Conservation (phyloP, 2,113 vertebrate genomes). For the Prolemur simus region DNA sequence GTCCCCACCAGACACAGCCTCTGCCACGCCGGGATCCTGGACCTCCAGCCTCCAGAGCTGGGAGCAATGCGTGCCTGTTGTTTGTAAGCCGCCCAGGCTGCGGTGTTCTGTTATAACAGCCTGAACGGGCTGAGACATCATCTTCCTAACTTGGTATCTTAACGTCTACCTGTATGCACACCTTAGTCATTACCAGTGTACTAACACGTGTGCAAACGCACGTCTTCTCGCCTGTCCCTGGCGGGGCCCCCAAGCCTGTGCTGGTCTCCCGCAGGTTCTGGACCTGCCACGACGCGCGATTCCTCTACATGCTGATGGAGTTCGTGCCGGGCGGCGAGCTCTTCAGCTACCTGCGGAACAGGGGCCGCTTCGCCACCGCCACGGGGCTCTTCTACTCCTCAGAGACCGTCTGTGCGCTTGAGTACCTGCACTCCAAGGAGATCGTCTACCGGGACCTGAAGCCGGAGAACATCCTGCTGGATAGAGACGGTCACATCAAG, state of each 20-base stretch:
- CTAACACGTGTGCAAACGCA: not conserved
- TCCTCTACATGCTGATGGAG: slow-evolving; percentile 97
- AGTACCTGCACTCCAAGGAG: slow-evolving; percentile 94
- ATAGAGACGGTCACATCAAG: slow-evolving; percentile 94
- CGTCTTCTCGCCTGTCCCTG: not conserved
- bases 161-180: not conserved
- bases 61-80: not conserved
- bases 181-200: not conserved
- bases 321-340: slow-evolving; percentile 95
- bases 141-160: not conserved
- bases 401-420: slow-evolving; percentile 95
- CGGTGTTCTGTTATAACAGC: not conserved
- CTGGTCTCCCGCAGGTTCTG: slow-evolving; percentile 86
- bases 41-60: not conserved
- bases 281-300: slow-evolving; percentile 93
- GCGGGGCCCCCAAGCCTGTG: no score
- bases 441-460: slow-evolving; percentile 97
- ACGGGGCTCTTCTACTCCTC: slow-evolving; percentile 92
- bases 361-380: slow-evolving; percentile 92
- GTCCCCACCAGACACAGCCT: not conserved
- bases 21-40: not conserved
- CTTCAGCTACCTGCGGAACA: slow-evolving; percentile 93
- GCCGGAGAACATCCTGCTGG: slow-evolving; percentile 96
- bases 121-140: not conserved
- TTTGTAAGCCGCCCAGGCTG: not conserved